Conservation (phyloP, 2,888 invertebrate genomes). For the Blera fallax region DNA sequence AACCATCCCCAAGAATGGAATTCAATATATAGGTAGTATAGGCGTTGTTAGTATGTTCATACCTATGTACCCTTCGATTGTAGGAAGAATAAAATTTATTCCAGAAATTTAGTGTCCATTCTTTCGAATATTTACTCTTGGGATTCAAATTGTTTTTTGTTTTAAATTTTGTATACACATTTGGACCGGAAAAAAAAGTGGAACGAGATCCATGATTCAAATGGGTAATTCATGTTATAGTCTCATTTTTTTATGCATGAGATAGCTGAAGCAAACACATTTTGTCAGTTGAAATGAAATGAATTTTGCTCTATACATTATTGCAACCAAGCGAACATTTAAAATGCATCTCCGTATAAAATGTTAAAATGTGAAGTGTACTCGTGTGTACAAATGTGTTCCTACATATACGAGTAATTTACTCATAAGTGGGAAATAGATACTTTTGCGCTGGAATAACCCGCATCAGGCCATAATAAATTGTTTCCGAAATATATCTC, state of each 20-base stretch:
- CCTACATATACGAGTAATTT: background rate
- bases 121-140: background rate
- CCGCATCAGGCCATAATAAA: constrained; percentile 33
- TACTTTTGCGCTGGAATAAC: constrained; percentile 41
- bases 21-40: background rate
- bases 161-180: background rate
- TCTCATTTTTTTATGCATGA: background rate
- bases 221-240: constrained; percentile 12
- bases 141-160: background rate
- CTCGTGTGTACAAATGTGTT: no score
- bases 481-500: constrained; percentile 63
- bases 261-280: constrained; percentile 43
- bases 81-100: background rate
- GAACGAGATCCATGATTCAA: background rate
- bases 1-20: background rate
- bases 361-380: constrained; percentile 39
- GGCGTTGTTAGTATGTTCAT: background rate
- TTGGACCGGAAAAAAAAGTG: background rate
- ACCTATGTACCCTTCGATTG: background rate
- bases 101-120: constrained; percentile 9
- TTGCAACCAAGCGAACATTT: constrained; percentile 23
- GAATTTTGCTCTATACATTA: constrained; percentile 15
- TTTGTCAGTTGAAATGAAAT: constrained; percentile 47
- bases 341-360: constrained; percentile 39
- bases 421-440: constrained; percentile 39